Base-by-base conservation (phyloP, 2,113 vertebrate species). In the Lophius piscatorius region DNA sequence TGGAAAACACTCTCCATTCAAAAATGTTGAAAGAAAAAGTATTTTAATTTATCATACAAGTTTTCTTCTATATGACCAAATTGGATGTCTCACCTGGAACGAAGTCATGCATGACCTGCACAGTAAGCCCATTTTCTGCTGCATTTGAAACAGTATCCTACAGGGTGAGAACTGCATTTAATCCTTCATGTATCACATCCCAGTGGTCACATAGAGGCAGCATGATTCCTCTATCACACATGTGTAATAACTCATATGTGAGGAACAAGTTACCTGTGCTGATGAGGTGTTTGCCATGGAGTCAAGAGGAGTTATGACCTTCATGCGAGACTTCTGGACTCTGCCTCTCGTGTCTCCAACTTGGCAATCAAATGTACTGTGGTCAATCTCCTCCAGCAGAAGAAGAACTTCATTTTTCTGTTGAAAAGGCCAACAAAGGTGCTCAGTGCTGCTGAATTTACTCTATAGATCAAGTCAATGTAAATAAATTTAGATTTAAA, bases 61-160 rank as follows among this genome's bases (percentile, higher is more conserved):
- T 14, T 35, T 35, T 34, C 33, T 34, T 12, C 10, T 34, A 3
- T 12, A 11, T 4, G 10, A n/a, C n/a, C n/a, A n/a, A n/a, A n/a
- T n/a, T n/a, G 0, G 3, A 46, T 36, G 14, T 1, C 3, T 72
- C 49, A 98, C 97, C 96, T 90, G 95, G 86, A 73, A 26, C 67
- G 67, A 98, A 99, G 86, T 98, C 94, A 80, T 95, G 89, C 55
- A 95, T 57, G 18, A 89, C 94, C 54, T 95, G 59, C 50, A 94
- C 94, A 40, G 91, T 91, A n/a, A 94, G 82, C 26, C 48, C 80
- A 67, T 49, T 6, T 17, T 42, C 24, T 8, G 33, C 31, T 71
- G 46, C 62, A 14, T 50, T 54, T 16, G 62, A 34, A 16, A 40
- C 46, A 1, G 23, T 28, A 9, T 9, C 34, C 90, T 93, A 49